Percentiles rank a stretch among this genome's conserved stretches.
phyloP scores from a whole-genome alignment of 1,140 invertebrate species.

The Manduca sexta region DNA sequence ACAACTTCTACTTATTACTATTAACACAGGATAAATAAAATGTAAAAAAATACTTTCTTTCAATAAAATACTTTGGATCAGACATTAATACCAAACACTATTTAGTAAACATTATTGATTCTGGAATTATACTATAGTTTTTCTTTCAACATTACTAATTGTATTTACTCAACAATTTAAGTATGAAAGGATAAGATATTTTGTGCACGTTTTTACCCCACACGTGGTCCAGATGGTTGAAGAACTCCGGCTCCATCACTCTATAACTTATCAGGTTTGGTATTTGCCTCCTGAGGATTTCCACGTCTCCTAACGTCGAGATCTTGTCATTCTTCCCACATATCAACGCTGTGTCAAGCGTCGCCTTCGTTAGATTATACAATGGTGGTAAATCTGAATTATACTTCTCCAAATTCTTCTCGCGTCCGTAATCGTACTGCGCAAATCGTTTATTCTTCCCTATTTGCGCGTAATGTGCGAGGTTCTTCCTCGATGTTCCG shows the following conservation, averaged over 20 bases:
- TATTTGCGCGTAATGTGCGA: slow-evolving; percentile 76
- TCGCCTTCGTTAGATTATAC: slow-evolving; percentile 72
- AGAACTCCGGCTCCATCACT: slow-evolving; percentile 10
- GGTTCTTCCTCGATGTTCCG: slow-evolving; percentile 75
- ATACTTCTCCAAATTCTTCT: slow-evolving; percentile 67
- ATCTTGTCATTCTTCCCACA: slow-evolving; percentile 73
- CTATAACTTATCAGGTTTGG: slow-evolving; percentile 46
- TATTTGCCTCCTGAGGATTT: slow-evolving; percentile 55
- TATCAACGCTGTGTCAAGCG: slow-evolving; percentile 69
- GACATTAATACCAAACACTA: too few relatives aligned
- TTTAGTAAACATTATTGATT: too few relatives aligned
- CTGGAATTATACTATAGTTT: too few relatives aligned
- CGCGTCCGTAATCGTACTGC: slow-evolving; percentile 67
- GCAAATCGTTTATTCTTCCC: slow-evolving; percentile 45
- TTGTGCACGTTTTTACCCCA: slow-evolving; percentile 11
- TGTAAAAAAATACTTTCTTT: too few relatives aligned
- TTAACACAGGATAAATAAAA: too few relatives aligned
- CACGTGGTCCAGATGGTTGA: slow-evolving; percentile 29
- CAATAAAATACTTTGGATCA: too few relatives aligned
- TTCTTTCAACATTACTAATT: neutral
- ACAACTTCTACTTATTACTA: too few relatives aligned
- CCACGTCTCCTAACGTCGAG: slow-evolving; percentile 70
- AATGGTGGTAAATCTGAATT: slow-evolving; percentile 60
- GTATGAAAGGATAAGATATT: slow-evolving; percentile 6
- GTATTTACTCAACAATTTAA: slow-evolving; percentile 8